phyloP scores from a whole-genome alignment of 2,888 invertebrate genomes.

The Drosophila dives region DNA sequence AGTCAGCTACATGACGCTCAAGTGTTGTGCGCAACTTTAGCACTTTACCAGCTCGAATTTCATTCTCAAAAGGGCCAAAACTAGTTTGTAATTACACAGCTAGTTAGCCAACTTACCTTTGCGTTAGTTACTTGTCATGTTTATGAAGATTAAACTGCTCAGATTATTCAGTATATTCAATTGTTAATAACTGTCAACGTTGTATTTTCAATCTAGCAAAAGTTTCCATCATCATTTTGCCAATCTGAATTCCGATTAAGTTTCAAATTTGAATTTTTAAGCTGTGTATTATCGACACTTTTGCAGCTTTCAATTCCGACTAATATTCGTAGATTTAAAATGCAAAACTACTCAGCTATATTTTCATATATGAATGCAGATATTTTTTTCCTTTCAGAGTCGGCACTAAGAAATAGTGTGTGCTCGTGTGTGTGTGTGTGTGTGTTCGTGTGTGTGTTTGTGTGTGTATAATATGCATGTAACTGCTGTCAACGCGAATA shows the following conservation, averaged over 20 bases:
- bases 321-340: constrained; percentile 8
- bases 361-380: constrained; percentile 8
- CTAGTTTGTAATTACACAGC: background rate
- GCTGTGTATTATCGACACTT: background rate
- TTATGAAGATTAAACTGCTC: background rate
- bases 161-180: background rate
- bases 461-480: constrained; percentile 61
- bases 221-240: background rate
- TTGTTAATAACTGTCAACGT: background rate
- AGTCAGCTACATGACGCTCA: constrained; percentile 33
- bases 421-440: background rate
- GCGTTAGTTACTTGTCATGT: background rate
- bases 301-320: constrained; percentile 1
- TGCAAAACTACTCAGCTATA: constrained; percentile 16
- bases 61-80: background rate
- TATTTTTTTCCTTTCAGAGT: constrained; percentile 13
- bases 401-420: constrained; percentile 8
- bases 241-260: background rate
- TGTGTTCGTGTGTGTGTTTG: constrained; percentile 19
- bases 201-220: background rate
- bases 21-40: constrained; percentile 17
- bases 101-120: background rate
- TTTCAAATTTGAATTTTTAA: background rate
- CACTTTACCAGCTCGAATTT: constrained; percentile 33
- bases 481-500: constrained; percentile 72